phyloP scores from a whole-genome alignment of 1,140 invertebrate genomes.

The Sinonovacula constricta region DNA sequence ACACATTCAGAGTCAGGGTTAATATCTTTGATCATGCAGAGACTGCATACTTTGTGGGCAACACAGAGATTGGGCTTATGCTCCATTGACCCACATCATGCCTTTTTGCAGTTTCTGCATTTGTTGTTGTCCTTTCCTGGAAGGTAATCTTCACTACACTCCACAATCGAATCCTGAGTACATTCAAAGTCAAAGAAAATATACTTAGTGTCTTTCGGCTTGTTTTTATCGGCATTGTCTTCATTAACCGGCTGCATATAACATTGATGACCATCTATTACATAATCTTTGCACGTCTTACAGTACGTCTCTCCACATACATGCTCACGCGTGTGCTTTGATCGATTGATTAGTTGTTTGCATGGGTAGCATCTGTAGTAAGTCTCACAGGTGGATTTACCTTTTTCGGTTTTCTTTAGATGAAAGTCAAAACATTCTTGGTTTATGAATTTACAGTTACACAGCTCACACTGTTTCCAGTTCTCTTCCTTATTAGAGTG shows the following conservation, averaged over 20 bases:
- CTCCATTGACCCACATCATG: too few relatives aligned
- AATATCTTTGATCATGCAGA: not conserved
- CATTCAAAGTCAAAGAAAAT: too few relatives aligned
- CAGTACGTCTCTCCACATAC: too few relatives aligned
- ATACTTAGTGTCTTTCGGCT: slow-evolving; percentile 13
- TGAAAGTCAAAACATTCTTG: too few relatives aligned
- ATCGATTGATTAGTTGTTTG: slow-evolving; percentile 17
- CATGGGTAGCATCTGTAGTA: slow-evolving; percentile 40
- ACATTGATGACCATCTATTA: slow-evolving; percentile 35
- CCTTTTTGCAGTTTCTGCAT: not conserved
- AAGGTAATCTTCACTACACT: slow-evolving; percentile 12
- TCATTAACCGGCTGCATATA: slow-evolving; percentile 46
- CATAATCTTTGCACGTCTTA: too few relatives aligned
- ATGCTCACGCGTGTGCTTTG: too few relatives aligned
- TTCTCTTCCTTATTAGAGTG: slow-evolving; percentile 16
- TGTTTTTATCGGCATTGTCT: not conserved
- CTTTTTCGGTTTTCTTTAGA: too few relatives aligned
- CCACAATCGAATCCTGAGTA: not conserved
- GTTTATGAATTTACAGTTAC: slow-evolving; percentile 47
- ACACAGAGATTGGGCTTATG: too few relatives aligned
- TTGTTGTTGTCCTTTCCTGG: not conserved
- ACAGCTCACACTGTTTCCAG: slow-evolving; percentile 30
- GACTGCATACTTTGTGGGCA: too few relatives aligned
- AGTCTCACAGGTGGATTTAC: slow-evolving; percentile 28
- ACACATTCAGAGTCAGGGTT: not conserved